Evolutionary conservation across 2,888 invertebrate species (phyloP).

Genomic region (Slavum lentiscoides): DNA sequence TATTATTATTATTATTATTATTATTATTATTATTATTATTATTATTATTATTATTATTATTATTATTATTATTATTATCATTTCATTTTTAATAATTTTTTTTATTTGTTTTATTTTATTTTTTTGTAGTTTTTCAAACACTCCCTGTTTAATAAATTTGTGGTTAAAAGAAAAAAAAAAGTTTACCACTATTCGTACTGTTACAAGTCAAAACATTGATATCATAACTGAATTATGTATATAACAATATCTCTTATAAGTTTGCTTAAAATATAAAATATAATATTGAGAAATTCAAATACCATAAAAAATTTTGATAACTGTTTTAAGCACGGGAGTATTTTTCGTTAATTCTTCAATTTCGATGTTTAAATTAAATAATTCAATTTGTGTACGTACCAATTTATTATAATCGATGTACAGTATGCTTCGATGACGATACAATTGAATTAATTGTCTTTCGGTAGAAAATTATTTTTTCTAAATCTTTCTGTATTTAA

Average conservation of each 20-base stretch:
- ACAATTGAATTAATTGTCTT: too few species aligned
- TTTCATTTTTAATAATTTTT: neutral
- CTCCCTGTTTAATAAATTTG: conserved; percentile 10
- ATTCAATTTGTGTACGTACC: too few species aligned
- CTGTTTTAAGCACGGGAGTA: neutral
- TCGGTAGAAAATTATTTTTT: too few species aligned
- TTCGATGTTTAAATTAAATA: too few species aligned
- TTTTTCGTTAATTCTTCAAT: neutral
- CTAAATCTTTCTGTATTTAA: neutral
- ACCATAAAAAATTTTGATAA: neutral
- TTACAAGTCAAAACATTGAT: neutral
- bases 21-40: conserved; percentile 31
- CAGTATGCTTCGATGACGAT: too few species aligned
- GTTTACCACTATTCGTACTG: neutral
- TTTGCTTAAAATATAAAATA: neutral
- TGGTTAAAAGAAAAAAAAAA: conserved; percentile 36
- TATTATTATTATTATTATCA: conserved; percentile 8
- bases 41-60: conserved; percentile 17
- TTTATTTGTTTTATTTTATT: conserved; percentile 44
- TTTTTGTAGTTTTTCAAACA: conserved; percentile 55
- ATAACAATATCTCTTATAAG: neutral
- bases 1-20: conserved; percentile 17
- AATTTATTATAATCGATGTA: too few species aligned
- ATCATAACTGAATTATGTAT: neutral
- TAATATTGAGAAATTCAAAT: neutral